Evolutionary conservation across 2,888 invertebrate species (phyloP), one percentile per base, ranked within the genome.

Genomic region (Drosophila meridiana): DNA sequence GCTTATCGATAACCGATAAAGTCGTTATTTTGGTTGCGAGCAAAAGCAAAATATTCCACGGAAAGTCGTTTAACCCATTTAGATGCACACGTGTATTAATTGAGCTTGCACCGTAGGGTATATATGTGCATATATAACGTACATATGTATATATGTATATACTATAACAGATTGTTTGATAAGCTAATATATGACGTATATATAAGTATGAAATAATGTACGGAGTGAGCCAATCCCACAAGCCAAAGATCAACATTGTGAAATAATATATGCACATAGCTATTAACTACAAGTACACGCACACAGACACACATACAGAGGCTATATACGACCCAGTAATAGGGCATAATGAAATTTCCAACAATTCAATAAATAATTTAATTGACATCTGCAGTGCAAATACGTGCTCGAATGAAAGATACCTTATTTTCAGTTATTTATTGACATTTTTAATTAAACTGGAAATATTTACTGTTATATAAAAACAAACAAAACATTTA

Each of bases 1-100:
- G 58, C 69, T 75, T 75, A 74, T 74, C 74, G 63, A 32, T 20
- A 20, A 13, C 26, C 68, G 59, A 78, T 66, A 73, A 62, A 50
- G 40, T 34, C 6, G 30, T 11, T 43, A 50, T 26, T 64, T 62
- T 30, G 14, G 28, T n/a, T 32, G 8, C 43, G 14, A 11, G n/a
- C 14, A 48, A 26, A 32, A 11, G n/a, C 14, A 48, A 26, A 32
- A 26, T 43, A 65, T 62, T 45, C 14, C 14, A 50, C 32, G 14
- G 13, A 30, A 43, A 63, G 45, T 57, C 28, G 34, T 26, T 42
- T 32, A 55, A 55, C 42, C 56, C 42, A 56, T 62, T 55, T 62
- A 14, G 14, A 32, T 42, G 26, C 40, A 55, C 40, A 53, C 30
- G 28, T 26, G 48, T 40, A 32, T 30, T 40, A 50, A 50, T 28